Conservation (phyloP, 2,888 invertebrate genomes). For the Octonoba sinensis region DNA sequence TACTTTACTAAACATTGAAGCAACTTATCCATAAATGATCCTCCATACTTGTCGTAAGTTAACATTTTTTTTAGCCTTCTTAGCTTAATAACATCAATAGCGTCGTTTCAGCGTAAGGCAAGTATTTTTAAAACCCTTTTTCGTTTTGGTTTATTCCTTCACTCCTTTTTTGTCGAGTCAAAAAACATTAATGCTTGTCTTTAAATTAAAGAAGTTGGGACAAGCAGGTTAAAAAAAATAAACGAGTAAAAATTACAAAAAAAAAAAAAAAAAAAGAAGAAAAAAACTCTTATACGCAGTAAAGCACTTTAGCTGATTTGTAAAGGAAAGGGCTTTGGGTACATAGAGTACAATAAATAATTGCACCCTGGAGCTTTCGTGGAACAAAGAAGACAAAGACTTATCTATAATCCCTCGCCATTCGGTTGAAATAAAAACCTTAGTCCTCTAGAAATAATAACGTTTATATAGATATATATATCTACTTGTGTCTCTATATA, state of each 20-base stretch:
- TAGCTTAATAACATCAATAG: slow-evolving; percentile 4
- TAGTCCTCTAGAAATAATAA: slow-evolving; percentile 46
- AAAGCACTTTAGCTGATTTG: slow-evolving; percentile 57
- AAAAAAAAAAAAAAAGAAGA: neutral
- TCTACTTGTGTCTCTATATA: neutral
- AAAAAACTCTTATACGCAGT: neutral
- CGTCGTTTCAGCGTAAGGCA: neutral
- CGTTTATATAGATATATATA: slow-evolving; percentile 6
- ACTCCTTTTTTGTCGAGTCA: slow-evolving; percentile 4
- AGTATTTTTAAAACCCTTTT: neutral
- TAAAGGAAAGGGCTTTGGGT: slow-evolving; percentile 19
- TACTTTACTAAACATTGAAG: no score
- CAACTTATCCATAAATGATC: neutral
- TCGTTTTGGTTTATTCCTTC: no score
- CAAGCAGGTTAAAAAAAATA: slow-evolving; percentile 12
- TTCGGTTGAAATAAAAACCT: slow-evolving; percentile 44
- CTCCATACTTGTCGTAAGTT: neutral
- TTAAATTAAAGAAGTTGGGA: slow-evolving; percentile 51
- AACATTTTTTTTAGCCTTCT: neutral
- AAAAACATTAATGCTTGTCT: slow-evolving; percentile 59
- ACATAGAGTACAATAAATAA: slow-evolving; percentile 46
- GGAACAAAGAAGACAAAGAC: slow-evolving; percentile 41
- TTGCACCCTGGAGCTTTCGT: slow-evolving; percentile 46
- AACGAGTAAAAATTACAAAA: slow-evolving; percentile 7
- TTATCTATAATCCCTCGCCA: slow-evolving; percentile 54